A percentile compares a stretch with the other conserved stretches of the same genome.
Conservation (phyloP, 2,797 vertebrate species). For the Neoniphon sammara region DNA sequence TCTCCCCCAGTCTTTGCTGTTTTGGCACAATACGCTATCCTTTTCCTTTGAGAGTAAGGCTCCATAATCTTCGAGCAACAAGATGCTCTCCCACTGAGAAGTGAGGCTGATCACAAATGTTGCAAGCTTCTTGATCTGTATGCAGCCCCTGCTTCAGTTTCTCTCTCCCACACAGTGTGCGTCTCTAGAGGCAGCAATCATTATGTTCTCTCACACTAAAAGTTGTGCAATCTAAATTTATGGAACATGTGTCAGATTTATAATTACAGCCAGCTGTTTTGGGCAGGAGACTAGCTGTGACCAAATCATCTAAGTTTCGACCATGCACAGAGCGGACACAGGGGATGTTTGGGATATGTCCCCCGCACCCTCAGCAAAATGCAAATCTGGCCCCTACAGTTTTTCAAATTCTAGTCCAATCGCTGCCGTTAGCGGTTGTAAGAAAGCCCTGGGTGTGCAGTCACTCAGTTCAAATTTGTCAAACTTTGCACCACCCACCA, state of each 20-base stretch:
- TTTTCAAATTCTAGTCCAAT: too few species aligned
- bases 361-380: too few species aligned
- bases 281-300: background rate
- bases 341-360: too few species aligned
- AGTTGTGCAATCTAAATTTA: constrained; percentile 29
- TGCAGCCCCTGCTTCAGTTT: constrained; percentile 50
- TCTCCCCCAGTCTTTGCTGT: constrained; percentile 29
- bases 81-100: constrained; percentile 67
- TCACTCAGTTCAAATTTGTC: too few species aligned
- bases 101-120: constrained; percentile 58
- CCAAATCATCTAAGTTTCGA: background rate
- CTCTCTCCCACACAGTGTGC: constrained; percentile 51
- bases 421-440: too few species aligned
- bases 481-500: too few species aligned
- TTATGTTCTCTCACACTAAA: constrained; percentile 51
- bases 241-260: constrained; percentile 16
- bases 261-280: constrained; percentile 5
- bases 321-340: too few species aligned
- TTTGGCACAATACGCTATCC: constrained; percentile 20
- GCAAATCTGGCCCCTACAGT: too few species aligned
- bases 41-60: constrained; percentile 46
- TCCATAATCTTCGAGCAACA: constrained; percentile 65
- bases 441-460: too few species aligned
- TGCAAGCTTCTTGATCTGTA: constrained; percentile 69
- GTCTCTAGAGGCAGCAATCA: constrained; percentile 52